These are phyloP conservation scores for Xiphorhynchus erythropygius DNA, from an alignment of 2,797 vertebrate genomes.

Conservation along the genomic window DNA sequence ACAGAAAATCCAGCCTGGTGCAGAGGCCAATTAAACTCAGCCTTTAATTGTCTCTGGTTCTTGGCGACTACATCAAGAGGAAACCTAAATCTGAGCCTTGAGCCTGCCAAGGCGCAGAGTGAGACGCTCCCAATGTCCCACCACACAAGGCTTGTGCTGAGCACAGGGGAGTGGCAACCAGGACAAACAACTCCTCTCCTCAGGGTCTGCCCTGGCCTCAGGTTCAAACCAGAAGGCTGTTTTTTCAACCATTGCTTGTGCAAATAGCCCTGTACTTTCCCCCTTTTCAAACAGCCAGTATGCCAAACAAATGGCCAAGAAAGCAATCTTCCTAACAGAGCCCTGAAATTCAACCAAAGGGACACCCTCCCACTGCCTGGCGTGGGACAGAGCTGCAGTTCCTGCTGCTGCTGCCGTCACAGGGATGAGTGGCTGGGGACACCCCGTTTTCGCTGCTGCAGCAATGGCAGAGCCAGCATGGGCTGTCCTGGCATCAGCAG, in stretches of 20 bases:
- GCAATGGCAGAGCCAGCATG: neutral
- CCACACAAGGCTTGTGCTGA: neutral
- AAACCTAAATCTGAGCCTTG: neutral
- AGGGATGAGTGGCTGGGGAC: neutral
- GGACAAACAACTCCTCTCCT: neutral
- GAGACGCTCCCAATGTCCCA: fast-evolving
- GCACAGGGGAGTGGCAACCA: fast-evolving
- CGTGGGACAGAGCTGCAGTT: neutral
- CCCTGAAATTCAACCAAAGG: neutral
- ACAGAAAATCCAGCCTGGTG: neutral
- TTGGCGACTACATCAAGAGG: neutral
- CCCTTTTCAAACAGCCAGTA: neutral
- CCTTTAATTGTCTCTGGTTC: neutral
- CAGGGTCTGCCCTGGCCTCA: neutral
- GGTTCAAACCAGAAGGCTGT: neutral
- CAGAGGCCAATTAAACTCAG: neutral
- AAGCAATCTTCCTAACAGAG: neutral
- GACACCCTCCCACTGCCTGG: neutral
- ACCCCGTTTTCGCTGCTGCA: neutral
- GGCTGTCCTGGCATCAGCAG: neutral
- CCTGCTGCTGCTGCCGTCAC: neutral
- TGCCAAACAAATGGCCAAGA: neutral
- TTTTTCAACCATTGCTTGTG: neutral
- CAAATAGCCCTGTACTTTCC: neutral
- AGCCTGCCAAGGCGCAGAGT: neutral